phyloP scores from a whole-genome alignment of 2,888 invertebrate species.

The Lampropteryx suffumata region DNA sequence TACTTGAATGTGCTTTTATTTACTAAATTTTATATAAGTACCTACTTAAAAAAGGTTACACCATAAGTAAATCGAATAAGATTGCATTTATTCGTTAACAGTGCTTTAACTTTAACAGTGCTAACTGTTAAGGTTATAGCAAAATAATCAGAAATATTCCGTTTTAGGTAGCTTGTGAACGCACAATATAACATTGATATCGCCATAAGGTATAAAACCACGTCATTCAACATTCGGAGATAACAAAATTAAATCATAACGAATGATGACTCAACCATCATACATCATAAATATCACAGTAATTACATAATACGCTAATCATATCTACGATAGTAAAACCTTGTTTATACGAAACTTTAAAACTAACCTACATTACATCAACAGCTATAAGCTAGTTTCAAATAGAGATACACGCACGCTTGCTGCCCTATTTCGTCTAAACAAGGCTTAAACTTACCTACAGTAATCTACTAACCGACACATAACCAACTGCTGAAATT shows the following conservation, averaged over 20 bases:
- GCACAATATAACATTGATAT: slow-evolving; percentile 1
- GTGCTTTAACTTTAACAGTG: too few relatives aligned
- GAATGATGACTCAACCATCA: slow-evolving; percentile 61
- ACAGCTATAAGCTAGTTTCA: slow-evolving; percentile 7
- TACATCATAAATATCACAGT: slow-evolving; percentile 75
- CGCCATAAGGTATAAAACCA: not conserved
- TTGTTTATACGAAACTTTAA: slow-evolving; percentile 8
- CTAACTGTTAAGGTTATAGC: too few relatives aligned
- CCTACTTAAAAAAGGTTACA: not conserved
- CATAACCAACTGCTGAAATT: not conserved
- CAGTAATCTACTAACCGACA: slow-evolving; percentile 20
- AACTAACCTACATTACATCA: slow-evolving; percentile 5
- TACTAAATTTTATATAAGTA: not conserved
- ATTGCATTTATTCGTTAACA: not conserved
- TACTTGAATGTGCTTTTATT: too few relatives aligned
- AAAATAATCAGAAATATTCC: too few relatives aligned
- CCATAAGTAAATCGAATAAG: not conserved
- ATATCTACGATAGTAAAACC: slow-evolving; percentile 7
- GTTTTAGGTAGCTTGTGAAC: too few relatives aligned
- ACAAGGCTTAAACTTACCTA: slow-evolving; percentile 16
- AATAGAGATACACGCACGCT: slow-evolving; percentile 12
- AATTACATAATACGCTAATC: slow-evolving; percentile 54
- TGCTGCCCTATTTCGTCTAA: slow-evolving; percentile 21
- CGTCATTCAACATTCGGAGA: slow-evolving; percentile 38
- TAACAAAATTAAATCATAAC: slow-evolving; percentile 37